A percentile compares a stretch with the other conserved stretches of the same genome.
phyloP scores from a whole-genome alignment of 2,888 invertebrate species.

The Penaeus monodon region DNA sequence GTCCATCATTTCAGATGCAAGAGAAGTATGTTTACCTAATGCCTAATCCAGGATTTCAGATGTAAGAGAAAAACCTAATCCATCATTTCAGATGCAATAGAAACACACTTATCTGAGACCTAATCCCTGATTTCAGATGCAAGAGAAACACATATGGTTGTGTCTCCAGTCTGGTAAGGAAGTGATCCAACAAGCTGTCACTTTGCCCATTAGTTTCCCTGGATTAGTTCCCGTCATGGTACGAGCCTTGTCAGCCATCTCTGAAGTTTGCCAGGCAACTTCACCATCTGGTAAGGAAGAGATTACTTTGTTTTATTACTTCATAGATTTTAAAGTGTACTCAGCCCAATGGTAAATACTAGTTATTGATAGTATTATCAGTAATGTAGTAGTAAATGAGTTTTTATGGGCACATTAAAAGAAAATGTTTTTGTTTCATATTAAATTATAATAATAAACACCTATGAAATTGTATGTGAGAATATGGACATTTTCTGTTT shows the following conservation, averaged over 20 bases:
- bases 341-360: too few relatives aligned
- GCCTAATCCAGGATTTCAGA: background rate
- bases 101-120: too few relatives aligned
- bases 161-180: conserved; percentile 48
- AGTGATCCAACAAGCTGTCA: conserved; percentile 42
- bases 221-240: conserved; percentile 48
- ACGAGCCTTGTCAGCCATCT: conserved; percentile 22
- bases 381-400: too few relatives aligned
- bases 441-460: too few relatives aligned
- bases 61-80: background rate
- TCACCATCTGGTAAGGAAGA: conserved; percentile 16
- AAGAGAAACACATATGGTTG: conserved; percentile 33
- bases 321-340: too few relatives aligned
- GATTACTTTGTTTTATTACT: too few relatives aligned
- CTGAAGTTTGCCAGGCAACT: conserved; percentile 33
- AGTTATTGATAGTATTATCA: too few relatives aligned
- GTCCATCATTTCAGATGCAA: background rate
- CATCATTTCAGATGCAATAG: conserved; percentile 1
- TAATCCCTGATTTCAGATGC: background rate
- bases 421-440: too few relatives aligned
- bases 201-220: conserved; percentile 17
- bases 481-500: too few relatives aligned
- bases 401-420: too few relatives aligned
- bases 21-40: background rate
- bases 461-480: too few relatives aligned